Evolutionary conservation across 1,140 invertebrate genomes (phyloP), one percentile per base, ranked within the genome.

Genomic region (Monochamus saltuarius): DNA sequence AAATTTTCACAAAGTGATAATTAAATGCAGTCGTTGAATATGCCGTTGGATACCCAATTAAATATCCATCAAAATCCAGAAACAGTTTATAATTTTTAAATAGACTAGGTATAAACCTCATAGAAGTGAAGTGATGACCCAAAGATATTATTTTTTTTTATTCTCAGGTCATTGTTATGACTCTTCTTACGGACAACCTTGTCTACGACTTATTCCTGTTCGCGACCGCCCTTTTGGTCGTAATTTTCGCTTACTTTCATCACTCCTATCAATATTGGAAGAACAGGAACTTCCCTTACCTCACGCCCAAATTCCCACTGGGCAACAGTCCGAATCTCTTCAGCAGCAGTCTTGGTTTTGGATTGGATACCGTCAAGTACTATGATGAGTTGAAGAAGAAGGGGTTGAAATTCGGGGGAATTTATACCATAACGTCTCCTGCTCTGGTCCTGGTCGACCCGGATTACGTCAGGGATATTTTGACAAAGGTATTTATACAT

Each of bases 381-480:
- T 79, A 80, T 50, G 43, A 69, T 0, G 72, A 77, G 54, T 72
- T 73, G 2, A 69, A 71, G 4, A 65, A 67, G 10, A 69, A 61
- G 4, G 63, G 61, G 4, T 55, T 50, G 7, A 68, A 61, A 55
- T 59, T 59, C 53, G 70, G 60, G 11, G 70, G 68, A 7, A 47
- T 64, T 11, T 70, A 57, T 52, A 60, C 56, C 16, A 59, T 61
- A n/a, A 38, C 53, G 8, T 49, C 49, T 2, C 66, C 67, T 16
- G 61, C 64, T 17, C 62, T 68, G 9, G 29, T 73, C 0, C 59
- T 76, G 9, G 69, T 73, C 11, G 81, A 84, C 73, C 79, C 77
- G 4, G 76, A 81, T 64, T 67, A 83, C 14, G 75, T 83, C 4
- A 77, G 76, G 51, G 35, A 71, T 1, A 69, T 83, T 14, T 43